A percentile compares a stretch with the other conserved stretches of the same genome.
These are phyloP conservation scores for Calyptomena viridis DNA, from an alignment of 2,113 vertebrate species.

Conservation along the genomic window DNA sequence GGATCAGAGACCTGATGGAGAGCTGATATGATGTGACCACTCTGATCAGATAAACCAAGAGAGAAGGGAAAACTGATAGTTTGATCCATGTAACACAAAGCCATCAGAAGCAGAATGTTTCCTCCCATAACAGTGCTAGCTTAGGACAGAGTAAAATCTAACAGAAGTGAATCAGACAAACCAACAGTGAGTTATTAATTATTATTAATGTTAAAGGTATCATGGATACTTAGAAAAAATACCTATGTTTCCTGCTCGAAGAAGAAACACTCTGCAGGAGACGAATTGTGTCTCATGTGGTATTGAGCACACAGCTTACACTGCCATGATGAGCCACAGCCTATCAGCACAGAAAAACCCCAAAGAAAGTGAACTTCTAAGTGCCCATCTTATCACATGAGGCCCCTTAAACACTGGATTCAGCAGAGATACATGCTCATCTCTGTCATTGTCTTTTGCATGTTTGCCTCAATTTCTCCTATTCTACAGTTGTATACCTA, in stretches of 20 bases:
- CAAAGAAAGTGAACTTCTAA: neutral
- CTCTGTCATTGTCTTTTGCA: neutral
- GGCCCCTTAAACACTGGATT: neutral
- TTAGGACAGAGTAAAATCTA: neutral
- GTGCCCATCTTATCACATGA: neutral
- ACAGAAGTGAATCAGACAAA: neutral
- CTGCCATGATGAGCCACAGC: no score
- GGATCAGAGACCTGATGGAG: neutral
- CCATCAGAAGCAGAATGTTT: neutral
- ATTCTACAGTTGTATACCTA: neutral
- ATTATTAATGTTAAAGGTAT: neutral
- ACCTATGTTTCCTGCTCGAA: neutral
- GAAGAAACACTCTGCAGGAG: neutral
- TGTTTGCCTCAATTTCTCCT: neutral
- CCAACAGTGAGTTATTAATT: neutral
- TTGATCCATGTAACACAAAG: neutral
- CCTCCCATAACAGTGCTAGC: neutral
- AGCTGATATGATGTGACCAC: neutral
- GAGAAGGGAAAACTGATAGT: neutral
- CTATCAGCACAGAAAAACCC: neutral
- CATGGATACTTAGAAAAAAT: neutral
- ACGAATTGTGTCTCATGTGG: neutral
- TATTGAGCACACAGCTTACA: neutral
- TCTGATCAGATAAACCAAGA: neutral
- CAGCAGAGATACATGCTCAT: neutral